Base-by-base conservation (phyloP, 2,797 vertebrate genomes). In the Bradypus variegatus region DNA sequence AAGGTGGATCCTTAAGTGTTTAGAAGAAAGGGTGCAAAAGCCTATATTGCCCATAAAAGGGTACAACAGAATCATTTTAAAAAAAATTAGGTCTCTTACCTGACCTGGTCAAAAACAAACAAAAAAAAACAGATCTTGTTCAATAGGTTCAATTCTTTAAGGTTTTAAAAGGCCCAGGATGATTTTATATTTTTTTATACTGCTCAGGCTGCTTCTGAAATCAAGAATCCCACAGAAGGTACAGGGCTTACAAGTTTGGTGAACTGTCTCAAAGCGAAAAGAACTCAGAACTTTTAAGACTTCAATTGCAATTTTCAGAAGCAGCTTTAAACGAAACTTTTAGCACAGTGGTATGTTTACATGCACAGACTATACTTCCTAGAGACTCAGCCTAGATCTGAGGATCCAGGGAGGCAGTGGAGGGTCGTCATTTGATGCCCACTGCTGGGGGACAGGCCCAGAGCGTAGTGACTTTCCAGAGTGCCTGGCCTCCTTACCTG, bases 401-500 rank as follows among this genome's bases (percentile, higher is more conserved):
- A n/a, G 38, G 27, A 50, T 60, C 65, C 75, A 6, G 36, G 19
- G 67, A 23, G 55, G 75, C 13, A 31, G 72, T 5, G 21, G 23
- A 58, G 25, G 50, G 27, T 18, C 9, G 21, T 38, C 5, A 1
- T 38, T 70, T 21, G 72, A 62, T 9, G 19, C 36, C 36, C 69
- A 2, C 62, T 4, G 45, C 77, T 9, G 29, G 55, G 73, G 29
- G 45, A 33, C 23, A 15, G 77, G 41, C 60, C 18, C 31, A 6
- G 48, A 50, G 31, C 78, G 48, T 0, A 21, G 38, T 2, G 29
- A 23, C 12, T n/a, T 21, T 64, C 5, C 0, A 36, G 79, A 16
- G 73, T 1, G 6, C 9, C 67, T 23, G 55, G 55, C n/a, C 73
- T 60, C 81, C 97, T 77, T 94, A 98, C 99, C 99, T 96, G 98